Evolutionary conservation across 2,797 vertebrate genomes (phyloP), one percentile per base, ranked within the genome.

Genomic region (Saxicola maurus): DNA sequence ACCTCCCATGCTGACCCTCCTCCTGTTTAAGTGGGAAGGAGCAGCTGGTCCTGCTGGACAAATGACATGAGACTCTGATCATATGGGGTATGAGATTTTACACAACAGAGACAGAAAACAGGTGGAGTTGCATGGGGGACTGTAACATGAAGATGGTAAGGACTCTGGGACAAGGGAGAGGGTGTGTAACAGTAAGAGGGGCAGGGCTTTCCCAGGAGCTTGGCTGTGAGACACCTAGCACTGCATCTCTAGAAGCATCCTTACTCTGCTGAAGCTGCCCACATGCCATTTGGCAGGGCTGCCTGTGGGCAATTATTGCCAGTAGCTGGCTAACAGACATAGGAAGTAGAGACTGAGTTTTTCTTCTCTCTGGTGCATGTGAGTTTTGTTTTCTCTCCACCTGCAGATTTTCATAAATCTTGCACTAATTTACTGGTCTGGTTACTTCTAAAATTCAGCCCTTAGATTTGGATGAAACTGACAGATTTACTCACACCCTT

Each of bases 211-310:
- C 17, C 7, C 2, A 3, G 53, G 45, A 27, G 17, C 17, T 0
- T n/a, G 23, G 12, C 4, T 27, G 9, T 18, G 24, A 17, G 15
- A 3, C 3, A 9, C 0, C 4, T 2, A 4, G n/a, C 2, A 0
- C 5, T 74, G 38, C 6, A 13, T 25, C 2, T 42, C 27, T 31
- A 5, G 21, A 28, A 42, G 42, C 10, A 12, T 10, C 3, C 5
- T 45, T 45, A 42, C 8, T 43, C 8, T 24, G 53, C 27, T 0
- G 6, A 17, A 35, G 43, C 21, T 57, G 42, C 13, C 17, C 1
- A 0, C 10, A 21, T 66, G 38, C 20, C 8, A 1, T 37, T 66
- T 0, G 1, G 18, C 1, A 2, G 31, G 17, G 10, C 11, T 30
- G 18, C 20, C 11, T 27, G 12, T 56, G 42, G 17, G 21, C 38